phyloP scores from a whole-genome alignment of 2,888 invertebrate genomes.

The Physocephala rufipes region DNA sequence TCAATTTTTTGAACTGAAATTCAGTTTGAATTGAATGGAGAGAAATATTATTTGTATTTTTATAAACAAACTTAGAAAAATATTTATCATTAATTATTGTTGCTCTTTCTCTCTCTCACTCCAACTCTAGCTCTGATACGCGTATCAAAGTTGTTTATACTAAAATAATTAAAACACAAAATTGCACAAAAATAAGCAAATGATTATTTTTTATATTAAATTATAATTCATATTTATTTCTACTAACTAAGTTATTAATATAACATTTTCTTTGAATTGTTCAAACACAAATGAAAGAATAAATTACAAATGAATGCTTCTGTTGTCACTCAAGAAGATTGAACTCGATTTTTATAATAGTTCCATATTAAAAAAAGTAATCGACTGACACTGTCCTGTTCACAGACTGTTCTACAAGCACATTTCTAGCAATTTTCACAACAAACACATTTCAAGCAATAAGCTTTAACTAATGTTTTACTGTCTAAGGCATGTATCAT shows the following conservation, averaged over 20 bases:
- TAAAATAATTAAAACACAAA: neutral
- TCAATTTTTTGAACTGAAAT: no score
- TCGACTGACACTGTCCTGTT: neutral
- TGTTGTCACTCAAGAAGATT: neutral
- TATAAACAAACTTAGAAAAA: neutral
- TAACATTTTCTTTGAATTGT: constrained; percentile 11
- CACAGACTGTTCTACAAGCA: constrained; percentile 2
- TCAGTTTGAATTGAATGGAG: constrained; percentile 20
- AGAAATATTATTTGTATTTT: no score
- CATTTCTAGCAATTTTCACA: neutral
- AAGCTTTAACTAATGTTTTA: constrained; percentile 21
- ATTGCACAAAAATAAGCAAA: constrained; percentile 19
- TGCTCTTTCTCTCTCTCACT: neutral
- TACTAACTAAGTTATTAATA: constrained; percentile 28
- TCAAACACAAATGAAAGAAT: neutral
- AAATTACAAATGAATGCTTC: neutral
- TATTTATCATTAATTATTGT: no score
- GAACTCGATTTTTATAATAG: neutral
- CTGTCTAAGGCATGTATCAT: neutral
- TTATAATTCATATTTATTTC: constrained; percentile 25
- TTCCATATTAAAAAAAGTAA: neutral
- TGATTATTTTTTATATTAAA: constrained; percentile 27
- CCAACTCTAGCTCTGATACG: no score
- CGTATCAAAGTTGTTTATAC: neutral
- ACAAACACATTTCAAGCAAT: constrained; percentile 18